Percentiles rank a stretch among this genome's conserved stretches.
These are phyloP conservation scores for Genyomyrus donnyi DNA, from an alignment of 2,113 vertebrate species.

Conservation along the genomic window DNA sequence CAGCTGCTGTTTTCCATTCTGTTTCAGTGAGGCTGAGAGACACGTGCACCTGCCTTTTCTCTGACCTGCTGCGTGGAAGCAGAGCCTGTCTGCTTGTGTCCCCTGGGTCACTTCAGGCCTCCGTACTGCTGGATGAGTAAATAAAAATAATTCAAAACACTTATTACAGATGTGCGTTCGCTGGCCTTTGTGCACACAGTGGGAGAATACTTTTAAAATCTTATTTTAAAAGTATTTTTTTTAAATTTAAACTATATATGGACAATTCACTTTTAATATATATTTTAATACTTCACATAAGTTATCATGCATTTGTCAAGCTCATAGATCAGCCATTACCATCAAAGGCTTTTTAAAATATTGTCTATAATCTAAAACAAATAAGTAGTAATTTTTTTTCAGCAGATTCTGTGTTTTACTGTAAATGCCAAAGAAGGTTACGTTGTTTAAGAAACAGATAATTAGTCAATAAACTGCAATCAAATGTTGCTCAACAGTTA, in stretches of 20 bases:
- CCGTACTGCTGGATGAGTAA: not conserved
- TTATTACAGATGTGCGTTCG: not conserved
- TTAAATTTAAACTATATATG: not conserved
- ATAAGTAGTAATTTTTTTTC: not conserved
- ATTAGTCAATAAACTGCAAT: not conserved
- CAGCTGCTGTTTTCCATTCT: not conserved
- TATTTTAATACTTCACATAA: not conserved
- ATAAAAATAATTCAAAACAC: not conserved
- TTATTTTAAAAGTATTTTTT: not conserved
- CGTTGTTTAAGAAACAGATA: not conserved
- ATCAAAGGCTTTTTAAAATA: not conserved
- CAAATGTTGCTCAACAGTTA: not conserved
- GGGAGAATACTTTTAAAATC: not conserved
- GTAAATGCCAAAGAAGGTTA: not conserved
- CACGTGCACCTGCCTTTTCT: not conserved
- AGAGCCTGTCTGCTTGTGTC: not conserved
- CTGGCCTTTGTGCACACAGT: not conserved
- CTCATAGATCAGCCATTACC: not conserved
- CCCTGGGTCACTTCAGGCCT: not conserved
- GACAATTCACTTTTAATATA: not conserved
- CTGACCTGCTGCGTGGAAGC: not conserved
- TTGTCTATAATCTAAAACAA: not conserved
- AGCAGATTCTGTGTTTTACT: not conserved
- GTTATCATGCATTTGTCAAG: not conserved
- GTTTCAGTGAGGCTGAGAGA: not conserved